phyloP scores from a whole-genome alignment of 1,140 invertebrate species.

The Doryteuthis pealeii region DNA sequence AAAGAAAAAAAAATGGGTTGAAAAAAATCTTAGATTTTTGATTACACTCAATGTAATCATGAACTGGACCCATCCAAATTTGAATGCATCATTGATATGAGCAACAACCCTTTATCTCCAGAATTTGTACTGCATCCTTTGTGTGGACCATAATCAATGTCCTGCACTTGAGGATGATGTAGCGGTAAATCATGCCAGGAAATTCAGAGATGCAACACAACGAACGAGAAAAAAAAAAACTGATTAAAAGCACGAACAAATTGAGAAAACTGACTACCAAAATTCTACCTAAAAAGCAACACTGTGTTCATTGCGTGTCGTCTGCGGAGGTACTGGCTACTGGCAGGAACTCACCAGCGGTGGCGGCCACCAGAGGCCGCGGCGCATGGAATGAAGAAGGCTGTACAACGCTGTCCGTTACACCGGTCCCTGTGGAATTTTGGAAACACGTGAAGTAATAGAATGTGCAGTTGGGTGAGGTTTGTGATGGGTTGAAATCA shows the following conservation, averaged over 20 bases:
- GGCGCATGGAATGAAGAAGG: neutral
- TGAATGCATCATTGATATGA: no score
- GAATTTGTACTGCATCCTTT: no score
- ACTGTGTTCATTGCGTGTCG: neutral
- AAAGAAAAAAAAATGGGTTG: no score
- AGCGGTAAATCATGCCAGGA: no score
- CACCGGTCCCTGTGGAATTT: constrained; percentile 3
- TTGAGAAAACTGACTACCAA: neutral
- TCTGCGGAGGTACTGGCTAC: neutral
- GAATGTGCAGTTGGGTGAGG: neutral
- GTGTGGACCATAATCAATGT: no score
- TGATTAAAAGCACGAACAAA: neutral
- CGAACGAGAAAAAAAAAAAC: no score
- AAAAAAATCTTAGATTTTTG: no score
- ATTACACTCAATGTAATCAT: no score
- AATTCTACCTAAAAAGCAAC: constrained; percentile 6
- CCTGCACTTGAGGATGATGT: no score
- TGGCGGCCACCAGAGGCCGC: neutral
- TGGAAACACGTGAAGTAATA: neutral
- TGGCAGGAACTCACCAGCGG: constrained; percentile 3
- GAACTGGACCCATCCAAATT: no score
- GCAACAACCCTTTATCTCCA: no score
- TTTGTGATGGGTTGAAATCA: neutral
- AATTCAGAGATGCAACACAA: no score
- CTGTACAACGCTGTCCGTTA: neutral